A percentile compares a stretch with the other conserved stretches of the same genome.
phyloP scores from a whole-genome alignment of 1,140 invertebrate genomes.

The Acarapis woodi region DNA sequence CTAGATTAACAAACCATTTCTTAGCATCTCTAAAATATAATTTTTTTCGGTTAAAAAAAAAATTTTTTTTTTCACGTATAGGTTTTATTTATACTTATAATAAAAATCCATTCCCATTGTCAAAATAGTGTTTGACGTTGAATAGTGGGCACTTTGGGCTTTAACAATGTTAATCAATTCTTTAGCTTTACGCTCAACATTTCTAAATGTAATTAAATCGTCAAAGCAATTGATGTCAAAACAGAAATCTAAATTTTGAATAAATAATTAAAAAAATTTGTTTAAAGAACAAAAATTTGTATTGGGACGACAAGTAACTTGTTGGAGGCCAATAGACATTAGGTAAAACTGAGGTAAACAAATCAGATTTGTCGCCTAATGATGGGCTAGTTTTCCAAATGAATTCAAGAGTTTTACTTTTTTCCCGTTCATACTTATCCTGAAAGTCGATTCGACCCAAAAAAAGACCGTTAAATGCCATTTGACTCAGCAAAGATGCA shows the following conservation, averaged over 20 bases:
- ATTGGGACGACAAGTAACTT: too few species aligned
- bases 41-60: too few species aligned
- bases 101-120: slow-evolving; percentile 87
- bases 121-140: slow-evolving; percentile 40
- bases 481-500: slow-evolving; percentile 43
- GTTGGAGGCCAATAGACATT: slow-evolving; percentile 25
- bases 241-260: too few species aligned
- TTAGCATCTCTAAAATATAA: slow-evolving; percentile 59
- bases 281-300: too few species aligned
- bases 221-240: slow-evolving; percentile 27
- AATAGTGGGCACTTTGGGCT: slow-evolving; percentile 16
- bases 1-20: slow-evolving; percentile 55
- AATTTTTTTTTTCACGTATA: too few species aligned
- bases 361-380: slow-evolving; percentile 12
- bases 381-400: slow-evolving; percentile 34
- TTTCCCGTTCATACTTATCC: slow-evolving; percentile 35
- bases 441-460: slow-evolving; percentile 61
- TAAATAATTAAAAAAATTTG: too few species aligned
- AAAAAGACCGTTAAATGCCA: slow-evolving; percentile 42
- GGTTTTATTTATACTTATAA: too few species aligned
- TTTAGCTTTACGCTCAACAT: slow-evolving; percentile 18
- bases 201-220: slow-evolving; percentile 24
- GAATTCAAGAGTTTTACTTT: slow-evolving; percentile 40
- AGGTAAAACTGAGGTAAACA: slow-evolving; percentile 21
- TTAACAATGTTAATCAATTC: slow-evolving; percentile 20